phyloP scores from a whole-genome alignment of 2,888 invertebrate genomes.

The Lypha dubia region DNA sequence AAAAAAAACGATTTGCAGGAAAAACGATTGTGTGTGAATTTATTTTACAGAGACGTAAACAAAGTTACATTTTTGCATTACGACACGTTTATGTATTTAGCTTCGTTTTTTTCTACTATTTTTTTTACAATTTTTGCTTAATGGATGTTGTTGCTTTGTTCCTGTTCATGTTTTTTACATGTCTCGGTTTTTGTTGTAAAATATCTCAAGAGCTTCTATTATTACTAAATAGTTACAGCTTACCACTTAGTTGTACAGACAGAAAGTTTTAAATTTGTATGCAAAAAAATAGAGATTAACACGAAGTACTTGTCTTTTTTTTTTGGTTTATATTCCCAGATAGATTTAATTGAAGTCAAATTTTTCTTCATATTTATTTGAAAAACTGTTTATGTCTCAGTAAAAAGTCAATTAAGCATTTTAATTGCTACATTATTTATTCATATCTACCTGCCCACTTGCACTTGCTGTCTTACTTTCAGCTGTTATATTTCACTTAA shows the following conservation, averaged over 20 bases:
- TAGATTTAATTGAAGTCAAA: too few relatives aligned
- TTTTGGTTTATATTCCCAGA: too few relatives aligned
- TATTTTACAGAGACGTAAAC: slow-evolving; percentile 31
- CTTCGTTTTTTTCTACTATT: background rate
- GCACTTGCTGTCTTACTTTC: background rate
- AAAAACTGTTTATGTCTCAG: too few relatives aligned
- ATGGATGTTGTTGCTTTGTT: slow-evolving; percentile 37
- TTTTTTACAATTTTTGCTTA: slow-evolving; percentile 33
- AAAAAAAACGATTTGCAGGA: too few relatives aligned
- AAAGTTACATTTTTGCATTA: slow-evolving; percentile 56
- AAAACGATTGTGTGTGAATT: background rate
- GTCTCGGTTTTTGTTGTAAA: background rate
- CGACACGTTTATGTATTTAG: slow-evolving; percentile 38
- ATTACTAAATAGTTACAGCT: background rate
- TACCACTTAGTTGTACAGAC: background rate
- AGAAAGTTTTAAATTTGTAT: too few relatives aligned
- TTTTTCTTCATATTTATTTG: too few relatives aligned
- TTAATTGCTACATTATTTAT: slow-evolving; percentile 2
- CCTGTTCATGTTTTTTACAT: background rate
- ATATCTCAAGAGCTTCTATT: background rate
- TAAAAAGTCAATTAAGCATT: background rate
- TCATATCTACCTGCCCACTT: background rate
- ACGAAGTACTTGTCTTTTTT: too few relatives aligned
- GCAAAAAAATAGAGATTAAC: too few relatives aligned
- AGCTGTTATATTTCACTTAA: too few relatives aligned